Evolutionary conservation across 2,113 vertebrate species (phyloP).

Genomic region (Lampris megalopsis): DNA sequence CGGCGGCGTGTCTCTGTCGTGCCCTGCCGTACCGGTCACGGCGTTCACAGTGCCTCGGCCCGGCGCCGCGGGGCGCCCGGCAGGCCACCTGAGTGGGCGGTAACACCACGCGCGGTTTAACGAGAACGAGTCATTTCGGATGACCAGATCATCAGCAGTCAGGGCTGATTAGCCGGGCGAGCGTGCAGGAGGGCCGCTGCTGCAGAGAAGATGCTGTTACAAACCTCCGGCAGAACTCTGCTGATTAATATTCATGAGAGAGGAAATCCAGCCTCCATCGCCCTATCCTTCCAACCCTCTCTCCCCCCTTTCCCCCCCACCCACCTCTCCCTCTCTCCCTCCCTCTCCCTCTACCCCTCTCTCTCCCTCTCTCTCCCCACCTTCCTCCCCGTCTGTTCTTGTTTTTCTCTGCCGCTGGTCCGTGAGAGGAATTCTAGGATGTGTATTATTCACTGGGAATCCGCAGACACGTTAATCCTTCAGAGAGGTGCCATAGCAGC

Average conservation of each 20-base stretch:
- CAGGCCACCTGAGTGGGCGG: too few species aligned
- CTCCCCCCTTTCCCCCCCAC: too few species aligned
- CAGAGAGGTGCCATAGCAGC: constrained; percentile 47
- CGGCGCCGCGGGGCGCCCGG: constrained; percentile 24
- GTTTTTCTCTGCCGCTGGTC: constrained; percentile 40
- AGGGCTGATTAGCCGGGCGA: constrained; percentile 46
- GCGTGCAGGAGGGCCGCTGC: constrained; percentile 34
- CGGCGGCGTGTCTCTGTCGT: constrained; percentile 32
- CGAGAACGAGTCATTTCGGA: constrained; percentile 49
- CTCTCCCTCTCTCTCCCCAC: constrained; percentile 25
- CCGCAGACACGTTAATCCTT: constrained; percentile 38
- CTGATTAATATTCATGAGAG: constrained; percentile 72
- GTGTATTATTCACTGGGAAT: constrained; percentile 40
- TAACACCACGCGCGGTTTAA: constrained; percentile 56
- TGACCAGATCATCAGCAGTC: constrained; percentile 61
- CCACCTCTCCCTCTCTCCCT: constrained; percentile 10
- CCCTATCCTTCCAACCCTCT: not conserved
- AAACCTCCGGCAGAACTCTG: too few species aligned
- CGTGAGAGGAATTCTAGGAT: constrained; percentile 54
- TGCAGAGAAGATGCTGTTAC: too few species aligned
- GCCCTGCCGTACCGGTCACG: constrained; percentile 61
- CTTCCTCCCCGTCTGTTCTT: constrained; percentile 41
- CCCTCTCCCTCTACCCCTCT: not conserved
- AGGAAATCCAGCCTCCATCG: constrained; percentile 12
- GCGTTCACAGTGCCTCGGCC: constrained; percentile 28